Base-by-base conservation (phyloP, 2,888 invertebrate species). In the Stenchaetothrips biformis region DNA sequence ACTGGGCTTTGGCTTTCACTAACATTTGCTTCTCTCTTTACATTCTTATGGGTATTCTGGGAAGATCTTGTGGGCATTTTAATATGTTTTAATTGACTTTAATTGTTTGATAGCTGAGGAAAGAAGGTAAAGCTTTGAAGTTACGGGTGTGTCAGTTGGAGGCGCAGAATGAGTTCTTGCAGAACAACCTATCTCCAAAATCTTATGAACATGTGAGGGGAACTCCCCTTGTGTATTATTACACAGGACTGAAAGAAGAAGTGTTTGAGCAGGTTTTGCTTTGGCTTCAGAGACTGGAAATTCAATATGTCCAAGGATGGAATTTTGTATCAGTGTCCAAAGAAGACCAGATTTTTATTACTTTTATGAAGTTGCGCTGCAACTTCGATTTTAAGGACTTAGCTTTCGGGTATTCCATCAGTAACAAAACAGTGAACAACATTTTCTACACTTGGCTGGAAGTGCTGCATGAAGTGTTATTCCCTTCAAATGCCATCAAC, bases 321-420 rank as follows among this genome's bases (percentile, higher is more conserved):
- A 78, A 80, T 11, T 47, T 78, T 0, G 37, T 74, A 49, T 53
- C n/a, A 27, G 16, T 80, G 1, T 37, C 37, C 13, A 48, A 80
- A 74, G n/a, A 78, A 49, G 77, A 81, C 49, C 79, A 81, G 77
- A 27, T 81, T n/a, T 25, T 80, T 27, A 80, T 81, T 16, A 80
- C 80, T 8, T 27, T 80, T 7, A 78, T 81, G 53, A 81, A 81
- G 79, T 27, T 81, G 48, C 62, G 80, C 67, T 18, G 78, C 13
- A 78, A 80, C 47, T 78, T 80, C 27, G 80, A 16, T 48, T 78
- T 78, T 4, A 16, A 25, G n/a, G 81, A 81, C 67, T 25, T 80
- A 27, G 78, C 77, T 37, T 59, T 81, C 48, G 49, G 80, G 47
- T 81, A 80, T 67, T 79, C 80, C 1, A 49, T 47, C 11, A 78